These are phyloP conservation scores for Mus pahari DNA, from an alignment of 2,113 vertebrate species.

Conservation along the genomic window DNA sequence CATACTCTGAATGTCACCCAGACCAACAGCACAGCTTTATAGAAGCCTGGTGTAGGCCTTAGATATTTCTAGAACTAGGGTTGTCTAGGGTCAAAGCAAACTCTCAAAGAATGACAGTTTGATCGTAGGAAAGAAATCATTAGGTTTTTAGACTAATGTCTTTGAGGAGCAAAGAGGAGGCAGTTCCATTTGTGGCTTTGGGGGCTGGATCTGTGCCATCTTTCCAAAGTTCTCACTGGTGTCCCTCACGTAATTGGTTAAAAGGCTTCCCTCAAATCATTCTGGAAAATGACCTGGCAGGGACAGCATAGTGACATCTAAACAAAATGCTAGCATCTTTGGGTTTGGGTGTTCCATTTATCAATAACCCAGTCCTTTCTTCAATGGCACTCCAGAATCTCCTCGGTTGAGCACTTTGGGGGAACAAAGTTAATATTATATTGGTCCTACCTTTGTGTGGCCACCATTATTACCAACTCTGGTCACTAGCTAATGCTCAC, in stretches of 20 bases:
- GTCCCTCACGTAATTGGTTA: background rate
- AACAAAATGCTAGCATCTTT: background rate
- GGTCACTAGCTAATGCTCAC: background rate
- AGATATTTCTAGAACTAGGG: background rate
- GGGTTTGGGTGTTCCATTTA: background rate
- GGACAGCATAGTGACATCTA: background rate
- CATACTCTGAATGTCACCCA: background rate
- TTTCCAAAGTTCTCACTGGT: background rate
- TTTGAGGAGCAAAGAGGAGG: background rate
- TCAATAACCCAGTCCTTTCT: background rate
- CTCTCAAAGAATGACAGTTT: background rate
- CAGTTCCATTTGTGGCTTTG: background rate
- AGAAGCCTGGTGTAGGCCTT: background rate
- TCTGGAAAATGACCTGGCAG: background rate
- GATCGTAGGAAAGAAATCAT: background rate
- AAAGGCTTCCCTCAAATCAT: background rate
- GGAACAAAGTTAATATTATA: background rate
- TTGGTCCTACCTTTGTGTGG: no score
- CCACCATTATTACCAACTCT: no score
- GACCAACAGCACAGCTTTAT: background rate
- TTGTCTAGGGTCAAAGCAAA: background rate
- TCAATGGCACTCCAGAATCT: background rate
- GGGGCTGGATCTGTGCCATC: background rate
- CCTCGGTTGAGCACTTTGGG: rapidly evolving
- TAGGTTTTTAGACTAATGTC: background rate